Percentiles rank a stretch among this genome's conserved stretches.
phyloP scores from a whole-genome alignment of 2,888 invertebrate species.

The Sialis lutaria region DNA sequence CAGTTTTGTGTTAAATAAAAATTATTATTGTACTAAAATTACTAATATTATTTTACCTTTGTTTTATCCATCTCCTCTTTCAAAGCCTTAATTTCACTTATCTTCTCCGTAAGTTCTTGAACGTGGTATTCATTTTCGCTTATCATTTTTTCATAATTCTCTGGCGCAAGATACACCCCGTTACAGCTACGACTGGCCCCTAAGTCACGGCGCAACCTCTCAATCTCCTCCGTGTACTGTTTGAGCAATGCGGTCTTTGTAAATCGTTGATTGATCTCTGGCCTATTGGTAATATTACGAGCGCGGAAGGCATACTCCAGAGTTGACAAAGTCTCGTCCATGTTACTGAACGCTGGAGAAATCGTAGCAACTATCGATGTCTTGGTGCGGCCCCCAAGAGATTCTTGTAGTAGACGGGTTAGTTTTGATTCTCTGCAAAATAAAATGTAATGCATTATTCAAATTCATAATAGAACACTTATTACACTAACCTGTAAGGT shows the following conservation, averaged over 20 bases:
- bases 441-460: constrained; percentile 1
- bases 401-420: constrained; percentile 88
- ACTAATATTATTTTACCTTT: too few species aligned
- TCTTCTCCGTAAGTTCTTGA: constrained; percentile 51
- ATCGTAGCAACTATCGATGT: constrained; percentile 95
- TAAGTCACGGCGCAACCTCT: constrained; percentile 70
- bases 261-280: constrained; percentile 83
- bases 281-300: constrained; percentile 82
- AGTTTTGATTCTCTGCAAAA: constrained; percentile 77
- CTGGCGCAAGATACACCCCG: constrained; percentile 73
- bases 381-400: constrained; percentile 89
- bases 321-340: constrained; percentile 89
- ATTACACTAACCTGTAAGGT: constrained; percentile 62
- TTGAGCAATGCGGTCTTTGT: constrained; percentile 67
- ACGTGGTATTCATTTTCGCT: constrained; percentile 43
- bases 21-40: too few species aligned
- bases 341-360: constrained; percentile 71
- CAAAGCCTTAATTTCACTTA: constrained; percentile 44
- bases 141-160: constrained; percentile 60
- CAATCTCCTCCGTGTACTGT: constrained; percentile 81
- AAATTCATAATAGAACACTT: not conserved
- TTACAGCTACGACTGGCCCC: constrained; percentile 72
- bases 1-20: constrained; percentile 6
- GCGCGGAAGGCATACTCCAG: constrained; percentile 91
- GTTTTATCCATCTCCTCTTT: constrained; percentile 47